Conservation (phyloP, 2,113 vertebrate species). For the Opisthocomus hoazin region DNA sequence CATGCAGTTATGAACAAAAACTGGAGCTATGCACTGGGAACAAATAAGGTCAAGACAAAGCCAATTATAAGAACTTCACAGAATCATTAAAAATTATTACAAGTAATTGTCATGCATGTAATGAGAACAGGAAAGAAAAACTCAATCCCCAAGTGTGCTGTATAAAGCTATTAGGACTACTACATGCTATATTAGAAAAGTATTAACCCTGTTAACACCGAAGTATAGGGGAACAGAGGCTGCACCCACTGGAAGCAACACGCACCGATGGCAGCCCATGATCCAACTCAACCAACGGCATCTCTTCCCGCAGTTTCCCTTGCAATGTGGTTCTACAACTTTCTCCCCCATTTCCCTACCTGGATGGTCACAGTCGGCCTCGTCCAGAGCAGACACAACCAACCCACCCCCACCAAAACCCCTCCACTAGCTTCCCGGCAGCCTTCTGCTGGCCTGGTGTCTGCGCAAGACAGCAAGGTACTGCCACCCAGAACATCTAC, state of each 20-base stretch:
- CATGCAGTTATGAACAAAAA: background rate
- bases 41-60: background rate
- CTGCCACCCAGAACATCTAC: background rate
- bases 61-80: background rate
- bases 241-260: background rate
- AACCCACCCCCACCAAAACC: background rate
- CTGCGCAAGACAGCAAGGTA: rapidly evolving
- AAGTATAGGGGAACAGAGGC: background rate
- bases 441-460: background rate
- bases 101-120: background rate
- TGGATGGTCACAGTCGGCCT: background rate
- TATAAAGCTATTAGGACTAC: background rate
- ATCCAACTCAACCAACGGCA: background rate
- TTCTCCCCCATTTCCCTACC: background rate
- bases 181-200: background rate
- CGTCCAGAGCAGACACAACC: background rate
- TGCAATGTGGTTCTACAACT: background rate
- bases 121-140: background rate
- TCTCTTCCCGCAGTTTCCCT: background rate
- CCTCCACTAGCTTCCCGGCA: background rate
- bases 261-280: background rate
- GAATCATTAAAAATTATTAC: background rate
- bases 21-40: background rate
- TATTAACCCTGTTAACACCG: background rate
- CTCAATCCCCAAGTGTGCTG: background rate